Conservation (phyloP, 2,113 vertebrate species). For the Haemorhous mexicanus region DNA sequence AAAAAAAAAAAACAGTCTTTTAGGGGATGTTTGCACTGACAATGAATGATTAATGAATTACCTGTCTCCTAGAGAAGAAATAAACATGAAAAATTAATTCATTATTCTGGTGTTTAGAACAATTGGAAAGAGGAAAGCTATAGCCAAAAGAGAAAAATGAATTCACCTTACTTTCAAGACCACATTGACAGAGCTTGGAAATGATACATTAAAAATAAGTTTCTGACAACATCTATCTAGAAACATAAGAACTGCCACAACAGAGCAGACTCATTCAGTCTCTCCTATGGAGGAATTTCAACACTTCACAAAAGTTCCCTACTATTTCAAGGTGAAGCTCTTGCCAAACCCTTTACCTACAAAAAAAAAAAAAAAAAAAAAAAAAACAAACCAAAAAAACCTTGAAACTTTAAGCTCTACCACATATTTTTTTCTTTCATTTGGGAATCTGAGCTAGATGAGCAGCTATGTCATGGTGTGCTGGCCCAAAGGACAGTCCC, state of each 20-base stretch:
- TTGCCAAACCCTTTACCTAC: neutral
- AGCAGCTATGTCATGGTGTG: neutral
- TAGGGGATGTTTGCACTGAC: neutral
- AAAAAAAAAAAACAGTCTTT: neutral
- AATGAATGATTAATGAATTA: constrained; percentile 37
- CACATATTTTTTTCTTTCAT: neutral
- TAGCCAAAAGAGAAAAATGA: neutral
- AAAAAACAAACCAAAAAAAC: too few species aligned
- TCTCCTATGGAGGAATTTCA: neutral
- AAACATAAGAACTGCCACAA: neutral
- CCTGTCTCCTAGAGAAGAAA: constrained; percentile 16
- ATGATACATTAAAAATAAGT: neutral
- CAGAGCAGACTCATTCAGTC: neutral
- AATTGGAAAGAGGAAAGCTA: constrained; percentile 21
- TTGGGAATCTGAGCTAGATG: neutral
- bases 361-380: neutral
- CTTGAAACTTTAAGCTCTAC: neutral
- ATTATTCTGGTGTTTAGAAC: neutral
- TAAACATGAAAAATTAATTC: constrained; percentile 44
- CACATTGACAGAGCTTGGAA: neutral
- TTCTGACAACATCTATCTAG: neutral
- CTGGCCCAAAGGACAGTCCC: neutral
- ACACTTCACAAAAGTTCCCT: neutral
- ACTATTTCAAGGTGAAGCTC: neutral
- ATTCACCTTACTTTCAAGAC: neutral